A percentile compares a stretch with the other conserved stretches of the same genome.
Conservation (phyloP, 2,888 invertebrate species). For the Phyto melanocephala region DNA sequence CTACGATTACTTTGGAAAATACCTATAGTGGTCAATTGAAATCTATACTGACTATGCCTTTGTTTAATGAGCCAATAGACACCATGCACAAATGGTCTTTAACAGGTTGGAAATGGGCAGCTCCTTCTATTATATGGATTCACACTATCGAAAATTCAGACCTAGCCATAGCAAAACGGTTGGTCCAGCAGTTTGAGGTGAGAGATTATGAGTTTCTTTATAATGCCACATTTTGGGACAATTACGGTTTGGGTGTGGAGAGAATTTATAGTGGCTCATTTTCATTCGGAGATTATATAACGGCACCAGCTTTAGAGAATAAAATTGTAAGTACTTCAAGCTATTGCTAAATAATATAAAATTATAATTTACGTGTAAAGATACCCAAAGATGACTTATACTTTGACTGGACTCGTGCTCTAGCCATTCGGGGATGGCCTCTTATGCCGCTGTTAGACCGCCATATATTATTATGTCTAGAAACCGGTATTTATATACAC, state of each 20-base stretch:
- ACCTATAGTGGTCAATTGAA: constrained; percentile 77
- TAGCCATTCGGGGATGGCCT: constrained; percentile 75
- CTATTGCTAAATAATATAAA: too few relatives aligned
- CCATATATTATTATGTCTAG: constrained; percentile 72
- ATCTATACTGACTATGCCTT: constrained; percentile 75
- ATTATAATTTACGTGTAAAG: constrained; percentile 62
- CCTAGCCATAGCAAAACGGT: constrained; percentile 71
- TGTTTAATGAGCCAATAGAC: constrained; percentile 73
- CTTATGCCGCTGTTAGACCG: constrained; percentile 73
- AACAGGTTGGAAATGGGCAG: constrained; percentile 75
- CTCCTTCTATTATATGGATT: constrained; percentile 75
- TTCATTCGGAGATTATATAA: constrained; percentile 73
- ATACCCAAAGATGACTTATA: constrained; percentile 74
- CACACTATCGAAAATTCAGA: constrained; percentile 72
- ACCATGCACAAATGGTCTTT: constrained; percentile 73
- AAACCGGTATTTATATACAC: constrained; percentile 73
- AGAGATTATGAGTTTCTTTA: constrained; percentile 71
- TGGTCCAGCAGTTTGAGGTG: constrained; percentile 72
- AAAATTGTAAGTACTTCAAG: constrained; percentile 71
- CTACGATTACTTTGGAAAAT: constrained; percentile 76
- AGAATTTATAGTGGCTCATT: constrained; percentile 73
- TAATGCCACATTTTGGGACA: constrained; percentile 71
- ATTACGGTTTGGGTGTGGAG: constrained; percentile 76
- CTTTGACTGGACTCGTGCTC: constrained; percentile 76
- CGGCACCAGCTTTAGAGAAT: constrained; percentile 69